Base-by-base conservation (phyloP, 2,113 vertebrate genomes). In the Labeo rohita region DNA sequence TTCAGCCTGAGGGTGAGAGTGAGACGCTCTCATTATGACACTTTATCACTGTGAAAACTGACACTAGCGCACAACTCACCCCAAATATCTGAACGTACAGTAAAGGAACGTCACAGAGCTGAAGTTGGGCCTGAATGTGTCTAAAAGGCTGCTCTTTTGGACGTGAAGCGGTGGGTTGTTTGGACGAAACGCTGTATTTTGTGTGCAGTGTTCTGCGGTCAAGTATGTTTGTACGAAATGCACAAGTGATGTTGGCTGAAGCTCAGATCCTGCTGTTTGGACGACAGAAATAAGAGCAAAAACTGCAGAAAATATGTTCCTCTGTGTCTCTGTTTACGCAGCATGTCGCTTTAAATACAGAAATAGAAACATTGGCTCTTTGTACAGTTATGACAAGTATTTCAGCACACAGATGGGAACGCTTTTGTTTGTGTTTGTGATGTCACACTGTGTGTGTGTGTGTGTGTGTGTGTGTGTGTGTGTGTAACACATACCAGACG, bases 371-470 rank as follows among this genome's bases (percentile, higher is more conserved):
- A 61, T 13, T 65, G 6, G 10, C 47, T 84, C 34, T 59, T 54
- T 2, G 4, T 39, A 5, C 10, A 65, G 36, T 28, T 63, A 63
- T 84, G 54, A 65, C 39, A 84, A 9, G 1, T 52, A 66, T 66
- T 21, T 77, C 47, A 52, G 18, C 21, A 63, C 43, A 15, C 72
- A 59, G 34, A 79, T n/a, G 52, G 34, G 76, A 59, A 79, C 21
- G 49, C 16, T n/a, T 76, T 49, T 59, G 45, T 50, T 16, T 61
- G 36, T 80, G 39, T 80, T 15, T 81, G 39, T 74, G 49, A 81
- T 81, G 36, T 73, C 39, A 80, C 50, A 54, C 23, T 10, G 85
- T 78, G 74, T 78, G 78, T 70, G 73, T 89, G 43, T 65, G 72
- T n/a, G 49, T 50, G 49, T 50, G 49, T 50, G 49, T 50, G 49